Conservation (phyloP, 2,888 invertebrate species). For the Abrostola tripartita region DNA sequence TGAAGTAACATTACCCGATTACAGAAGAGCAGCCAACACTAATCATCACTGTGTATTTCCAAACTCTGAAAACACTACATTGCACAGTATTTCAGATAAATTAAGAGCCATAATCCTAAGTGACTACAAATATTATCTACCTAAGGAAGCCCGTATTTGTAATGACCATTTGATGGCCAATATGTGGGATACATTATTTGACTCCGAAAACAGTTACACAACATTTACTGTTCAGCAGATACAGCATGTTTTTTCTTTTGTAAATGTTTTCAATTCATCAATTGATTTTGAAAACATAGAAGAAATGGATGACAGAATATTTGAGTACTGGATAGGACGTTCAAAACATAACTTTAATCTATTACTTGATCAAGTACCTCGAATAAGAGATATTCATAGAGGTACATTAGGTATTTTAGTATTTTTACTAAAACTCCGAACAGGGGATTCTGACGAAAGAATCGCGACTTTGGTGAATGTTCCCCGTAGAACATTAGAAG, state of each 20-base stretch:
- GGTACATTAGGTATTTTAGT: constrained; percentile 8
- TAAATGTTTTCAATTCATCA: constrained; percentile 27
- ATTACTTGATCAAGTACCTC: constrained; percentile 10
- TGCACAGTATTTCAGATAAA: constrained; percentile 17
- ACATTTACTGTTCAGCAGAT: constrained; percentile 30
- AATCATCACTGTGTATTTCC: constrained; percentile 30
- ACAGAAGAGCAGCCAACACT: constrained; percentile 35
- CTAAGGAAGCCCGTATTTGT: constrained; percentile 21
- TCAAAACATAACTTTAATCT: constrained; percentile 18
- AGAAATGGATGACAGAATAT: constrained; percentile 17
- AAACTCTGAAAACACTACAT: constrained; percentile 14
- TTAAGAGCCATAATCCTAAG: constrained; percentile 18
- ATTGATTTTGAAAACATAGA: constrained; percentile 27
- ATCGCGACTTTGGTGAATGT: constrained; percentile 12
- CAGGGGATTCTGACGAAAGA: constrained; percentile 25
- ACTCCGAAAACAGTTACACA: constrained; percentile 22
- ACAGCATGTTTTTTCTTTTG: constrained; percentile 39
- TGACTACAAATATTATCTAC: constrained; percentile 27
- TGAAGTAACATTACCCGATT: constrained; percentile 21
- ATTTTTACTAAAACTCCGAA: constrained; percentile 22
- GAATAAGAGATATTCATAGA: constrained; percentile 9
- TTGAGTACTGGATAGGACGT: constrained; percentile 34
- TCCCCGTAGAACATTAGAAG: constrained; percentile 7
- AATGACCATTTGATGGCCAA: constrained; percentile 6
- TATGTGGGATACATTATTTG: constrained; percentile 26